Evolutionary conservation across 2,888 invertebrate genomes (phyloP).

Genomic region (Melipona bicolor): DNA sequence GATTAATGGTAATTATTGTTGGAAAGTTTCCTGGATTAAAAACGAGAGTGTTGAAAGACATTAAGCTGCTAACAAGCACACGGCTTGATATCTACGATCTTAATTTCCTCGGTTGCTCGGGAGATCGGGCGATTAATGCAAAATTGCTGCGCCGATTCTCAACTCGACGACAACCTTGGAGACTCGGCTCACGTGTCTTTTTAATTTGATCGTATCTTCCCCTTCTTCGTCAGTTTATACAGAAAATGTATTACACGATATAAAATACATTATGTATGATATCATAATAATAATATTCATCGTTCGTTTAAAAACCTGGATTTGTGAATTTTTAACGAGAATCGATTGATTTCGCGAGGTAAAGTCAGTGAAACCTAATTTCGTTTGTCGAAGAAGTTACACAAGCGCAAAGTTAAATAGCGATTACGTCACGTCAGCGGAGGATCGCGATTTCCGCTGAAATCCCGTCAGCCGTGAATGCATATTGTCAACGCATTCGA

Average conservation of each 20-base stretch:
- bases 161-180: background rate
- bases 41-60: background rate
- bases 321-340: too few relatives aligned
- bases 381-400: conserved; percentile 43
- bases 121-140: conserved; percentile 12
- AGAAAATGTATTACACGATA: too few relatives aligned
- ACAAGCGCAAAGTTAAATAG: background rate
- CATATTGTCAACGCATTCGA: conserved; percentile 18
- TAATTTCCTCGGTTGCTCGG: background rate
- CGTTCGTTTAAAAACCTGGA: too few relatives aligned
- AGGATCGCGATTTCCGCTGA: conserved; percentile 22
- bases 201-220: background rate
- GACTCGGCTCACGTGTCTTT: background rate
- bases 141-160: background rate
- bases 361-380: background rate
- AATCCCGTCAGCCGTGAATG: background rate
- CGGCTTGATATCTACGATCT: conserved; percentile 5
- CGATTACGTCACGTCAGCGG: background rate
- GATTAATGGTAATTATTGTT: background rate
- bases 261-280: too few relatives aligned
- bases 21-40: background rate
- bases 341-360: too few relatives aligned
- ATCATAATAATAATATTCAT: too few relatives aligned
- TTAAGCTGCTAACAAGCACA: background rate
- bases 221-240: too few relatives aligned